These are phyloP conservation scores for Rousettus madagascariensis DNA, from an alignment of 2,797 vertebrate genomes.

Conservation along the genomic window DNA sequence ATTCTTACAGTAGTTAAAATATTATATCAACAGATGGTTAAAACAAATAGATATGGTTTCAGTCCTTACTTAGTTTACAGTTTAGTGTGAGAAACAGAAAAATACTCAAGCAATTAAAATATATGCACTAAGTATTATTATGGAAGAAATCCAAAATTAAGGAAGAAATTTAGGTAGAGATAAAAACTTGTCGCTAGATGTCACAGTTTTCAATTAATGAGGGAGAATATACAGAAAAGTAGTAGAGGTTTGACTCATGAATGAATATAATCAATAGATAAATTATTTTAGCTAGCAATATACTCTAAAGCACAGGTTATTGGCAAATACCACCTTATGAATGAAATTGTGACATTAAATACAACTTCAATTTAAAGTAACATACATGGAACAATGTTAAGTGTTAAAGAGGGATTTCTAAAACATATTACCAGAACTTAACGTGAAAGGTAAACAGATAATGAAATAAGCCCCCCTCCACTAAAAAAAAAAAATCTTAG, in stretches of 20 bases:
- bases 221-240: background rate
- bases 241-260: background rate
- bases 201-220: conserved; percentile 8
- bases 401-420: background rate
- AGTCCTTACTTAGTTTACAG: background rate
- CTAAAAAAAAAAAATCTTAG: background rate
- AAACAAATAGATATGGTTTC: background rate
- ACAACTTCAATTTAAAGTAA: conserved; percentile 13
- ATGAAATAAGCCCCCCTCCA: background rate
- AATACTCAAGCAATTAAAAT: conserved; percentile 32
- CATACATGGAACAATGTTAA: background rate
- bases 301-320: background rate
- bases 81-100: conserved; percentile 27
- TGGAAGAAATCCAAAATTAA: background rate
- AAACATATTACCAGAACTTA: background rate
- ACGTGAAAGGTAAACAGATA: background rate
- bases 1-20: background rate
- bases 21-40: background rate
- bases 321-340: conserved; percentile 2
- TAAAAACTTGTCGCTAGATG: background rate
- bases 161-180: background rate
- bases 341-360: background rate
- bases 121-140: background rate
- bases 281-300: background rate
- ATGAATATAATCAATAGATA: background rate